These are phyloP conservation scores for Dromas ardeola DNA, from an alignment of 2,113 vertebrate species.

Conservation along the genomic window DNA sequence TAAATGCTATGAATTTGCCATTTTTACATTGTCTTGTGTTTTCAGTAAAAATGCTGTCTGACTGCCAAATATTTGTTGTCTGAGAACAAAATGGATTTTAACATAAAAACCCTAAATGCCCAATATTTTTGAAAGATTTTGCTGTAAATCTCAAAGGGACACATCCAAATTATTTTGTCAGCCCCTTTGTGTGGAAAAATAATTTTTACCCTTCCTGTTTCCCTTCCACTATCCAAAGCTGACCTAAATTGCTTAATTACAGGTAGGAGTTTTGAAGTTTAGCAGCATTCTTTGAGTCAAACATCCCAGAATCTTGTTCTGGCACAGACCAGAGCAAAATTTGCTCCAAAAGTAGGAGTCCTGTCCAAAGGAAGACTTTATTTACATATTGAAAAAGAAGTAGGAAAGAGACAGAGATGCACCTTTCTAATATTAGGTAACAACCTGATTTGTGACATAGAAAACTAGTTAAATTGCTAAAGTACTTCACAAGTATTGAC, in stretches of 20 bases:
- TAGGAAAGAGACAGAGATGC: not conserved
- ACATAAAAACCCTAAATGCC: fast-evolving
- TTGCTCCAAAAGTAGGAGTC: not conserved
- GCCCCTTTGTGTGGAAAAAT: not conserved
- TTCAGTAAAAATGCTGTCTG: not conserved
- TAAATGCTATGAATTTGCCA: not conserved
- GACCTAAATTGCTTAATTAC: not conserved
- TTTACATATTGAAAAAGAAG: not conserved
- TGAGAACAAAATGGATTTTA: not conserved
- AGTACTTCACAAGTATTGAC: not conserved
- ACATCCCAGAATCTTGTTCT: not conserved
- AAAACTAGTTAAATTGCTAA: not conserved
- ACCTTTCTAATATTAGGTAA: not conserved
- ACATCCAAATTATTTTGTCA: not conserved
- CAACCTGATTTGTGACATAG: not conserved
- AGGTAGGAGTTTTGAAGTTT: not conserved
- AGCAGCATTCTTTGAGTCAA: not conserved
- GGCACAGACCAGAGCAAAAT: not conserved
- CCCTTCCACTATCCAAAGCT: not conserved
- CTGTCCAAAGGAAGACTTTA: not conserved
- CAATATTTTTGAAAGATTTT: not conserved
- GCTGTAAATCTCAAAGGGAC: not conserved
- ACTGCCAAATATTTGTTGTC: not conserved
- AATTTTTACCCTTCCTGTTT: not conserved
- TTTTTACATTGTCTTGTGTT: not conserved